Base-by-base conservation (phyloP, 1,140 invertebrate species). In the Drosophila kurseongensis region DNA sequence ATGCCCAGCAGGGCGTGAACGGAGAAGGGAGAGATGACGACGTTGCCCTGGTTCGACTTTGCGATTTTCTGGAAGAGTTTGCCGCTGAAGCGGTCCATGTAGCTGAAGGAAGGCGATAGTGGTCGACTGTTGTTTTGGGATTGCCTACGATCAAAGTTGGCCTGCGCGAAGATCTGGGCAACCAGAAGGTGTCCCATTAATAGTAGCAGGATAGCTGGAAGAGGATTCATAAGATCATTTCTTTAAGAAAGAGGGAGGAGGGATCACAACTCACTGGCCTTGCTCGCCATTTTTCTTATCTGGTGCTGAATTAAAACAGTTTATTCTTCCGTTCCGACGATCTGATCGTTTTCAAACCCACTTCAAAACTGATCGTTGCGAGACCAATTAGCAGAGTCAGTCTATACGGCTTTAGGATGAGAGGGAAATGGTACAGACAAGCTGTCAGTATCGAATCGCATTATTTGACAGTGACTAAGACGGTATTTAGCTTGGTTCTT, bases 21-120 rank as follows among this genome's bases (percentile, higher is more conserved):
- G 6, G 90, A 90, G 13, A 83, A 58, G 6, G 91, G 91, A 0
- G 91, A 92, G 29, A 78, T 79, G 40, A 90, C 71, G 2, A 91
- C 38, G 50, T 91, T 90, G 5, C 42, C 8, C 7, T 45, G 7
- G 27, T 18, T 0, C 50, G 58, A 12, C 16, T 32, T 5, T 0
- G 63, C 32, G 7, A 91, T 72, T 1, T 51, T 36, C 36, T 82
- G 68, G 48, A 78, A 89, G n/a, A 91, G 75, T 8, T 62, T 48
- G 1, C 72, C 73, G 55, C 84, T 90, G 45, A 91, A 91, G 29
- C 61, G 68, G 12, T 90, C 82, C 45, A 72, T 76, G 50, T 65
- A 77, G 42, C 58, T 90, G 9, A 27, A n/a, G 12, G 50, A 18
- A 0, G 84, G 32, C 2, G 80, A 23, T 23, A 23, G 58, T 0